Evolutionary conservation across 2,888 invertebrate species (phyloP).

Genomic region (Therioaphis trifolii): DNA sequence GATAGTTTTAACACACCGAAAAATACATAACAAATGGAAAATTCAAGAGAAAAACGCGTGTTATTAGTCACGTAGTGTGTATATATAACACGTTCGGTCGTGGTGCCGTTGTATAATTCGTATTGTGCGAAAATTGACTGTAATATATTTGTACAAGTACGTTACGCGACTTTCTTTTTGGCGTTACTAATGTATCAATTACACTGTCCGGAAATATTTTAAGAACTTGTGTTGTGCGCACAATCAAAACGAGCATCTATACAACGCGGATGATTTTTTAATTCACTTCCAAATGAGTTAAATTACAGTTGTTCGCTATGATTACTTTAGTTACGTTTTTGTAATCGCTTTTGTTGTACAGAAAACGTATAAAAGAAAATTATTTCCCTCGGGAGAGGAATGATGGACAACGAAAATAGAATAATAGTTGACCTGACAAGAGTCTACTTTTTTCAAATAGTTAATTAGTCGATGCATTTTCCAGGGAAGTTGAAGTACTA

Average conservation of each 20-base stretch:
- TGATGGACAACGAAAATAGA: background rate
- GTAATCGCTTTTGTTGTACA: background rate
- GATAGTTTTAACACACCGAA: too few relatives aligned
- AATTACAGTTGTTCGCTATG: background rate
- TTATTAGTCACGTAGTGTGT: slow-evolving; percentile 6
- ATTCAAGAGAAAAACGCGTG: slow-evolving; percentile 2
- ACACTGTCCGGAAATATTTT: slow-evolving; percentile 49
- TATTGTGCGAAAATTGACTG: slow-evolving; percentile 22
- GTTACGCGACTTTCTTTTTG: slow-evolving; percentile 44
- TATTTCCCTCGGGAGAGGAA: background rate
- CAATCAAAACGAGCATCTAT: slow-evolving; percentile 21
- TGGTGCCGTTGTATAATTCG: background rate
- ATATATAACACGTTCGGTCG: background rate
- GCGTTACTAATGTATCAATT: slow-evolving; percentile 53
- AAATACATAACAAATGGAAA: background rate
- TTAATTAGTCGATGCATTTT: background rate
- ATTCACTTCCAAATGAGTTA: background rate
- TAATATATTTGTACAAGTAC: slow-evolving; percentile 1
- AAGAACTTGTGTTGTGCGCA: slow-evolving; percentile 30
- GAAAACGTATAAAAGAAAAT: background rate
- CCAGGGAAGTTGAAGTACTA: background rate
- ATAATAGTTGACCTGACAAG: background rate
- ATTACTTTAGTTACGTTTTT: background rate
- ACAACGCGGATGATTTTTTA: background rate
- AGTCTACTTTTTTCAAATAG: background rate